Evolutionary conservation across 2,888 invertebrate genomes (phyloP), one percentile per base, ranked within the genome.

Genomic region (Eulithis prunata): DNA sequence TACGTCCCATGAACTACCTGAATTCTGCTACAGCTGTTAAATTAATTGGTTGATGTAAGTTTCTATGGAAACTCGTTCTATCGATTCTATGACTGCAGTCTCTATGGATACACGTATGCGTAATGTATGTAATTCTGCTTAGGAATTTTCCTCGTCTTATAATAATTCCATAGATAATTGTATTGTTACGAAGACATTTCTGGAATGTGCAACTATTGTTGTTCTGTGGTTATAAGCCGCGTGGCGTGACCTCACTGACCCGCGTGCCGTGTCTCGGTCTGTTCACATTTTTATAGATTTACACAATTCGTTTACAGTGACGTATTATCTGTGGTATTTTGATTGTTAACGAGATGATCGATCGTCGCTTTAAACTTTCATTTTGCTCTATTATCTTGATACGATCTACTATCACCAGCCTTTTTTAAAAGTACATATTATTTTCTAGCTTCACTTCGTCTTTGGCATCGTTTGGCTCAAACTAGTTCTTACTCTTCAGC

Each of bases 251-350:
- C 73, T 69, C 70, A 64, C 64, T 70, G 73, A 73, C 73, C 54
- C 14, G 36, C 38, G 53, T 53, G 38, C 70, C 71, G 52, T 60
- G 59, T 41, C 67, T 71, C 68, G 62, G 70, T 70, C 71, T 69
- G 69, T 69, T 71, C 73, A 72, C 73, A 69, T 72, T 74, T 75
- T 76, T 72, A 73, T 73, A 72, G 71, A 72, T 73, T 72, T 70
- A 73, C 69, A 72, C 71, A 71, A 71, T 69, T 51, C 65, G 64
- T 63, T 65, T 58, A 51, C 45, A 69, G 60, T 68, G 70, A 59
- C 68, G 67, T 64, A 68, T 61, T 67, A 67, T 69, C 62, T 56
- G 61, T 67, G 69, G 68, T 64, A 66, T 69, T 71, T 66, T 63
- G 62, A 56, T 68, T 51, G 49, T 56, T 43, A 49, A 61, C 62